These are phyloP conservation scores for Anisognathus igniventris DNA, from an alignment of 2,797 vertebrate genomes.

Conservation along the genomic window DNA sequence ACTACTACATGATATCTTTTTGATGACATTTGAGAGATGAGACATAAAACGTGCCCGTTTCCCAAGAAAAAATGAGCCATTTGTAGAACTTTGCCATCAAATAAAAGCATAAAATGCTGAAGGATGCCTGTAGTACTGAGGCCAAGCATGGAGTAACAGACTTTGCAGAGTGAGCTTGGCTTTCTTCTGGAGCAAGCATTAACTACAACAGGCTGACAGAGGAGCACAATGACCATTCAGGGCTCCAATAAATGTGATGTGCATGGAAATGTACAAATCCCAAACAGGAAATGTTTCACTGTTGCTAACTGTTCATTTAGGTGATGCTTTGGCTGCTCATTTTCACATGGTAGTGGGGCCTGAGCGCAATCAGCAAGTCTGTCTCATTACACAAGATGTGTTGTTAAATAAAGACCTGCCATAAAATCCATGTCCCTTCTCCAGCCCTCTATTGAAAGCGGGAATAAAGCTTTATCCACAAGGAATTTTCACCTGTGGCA, in stretches of 20 bases:
- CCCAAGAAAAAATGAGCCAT: not conserved
- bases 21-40: not conserved
- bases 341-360: not conserved
- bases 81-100: not conserved
- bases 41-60: not conserved
- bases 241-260: not conserved
- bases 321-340: not conserved
- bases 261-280: not conserved
- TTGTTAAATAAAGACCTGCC: not conserved
- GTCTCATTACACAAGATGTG: not conserved
- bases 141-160: not conserved
- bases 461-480: not conserved
- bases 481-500: not conserved
- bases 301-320: not conserved
- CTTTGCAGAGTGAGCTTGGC: not conserved
- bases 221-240: not conserved
- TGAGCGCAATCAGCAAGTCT: not conserved
- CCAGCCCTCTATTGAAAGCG: not conserved
- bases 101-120: not conserved
- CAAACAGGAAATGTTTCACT: not conserved
- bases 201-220: not conserved
- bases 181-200: not conserved
- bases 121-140: not conserved
- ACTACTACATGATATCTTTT: not conserved
- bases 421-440: not conserved